A percentile compares a stretch with the other conserved stretches of the same genome.
Evolutionary conservation across 2,888 invertebrate species (phyloP).

Genomic region (Sinhomidia bicolor): DNA sequence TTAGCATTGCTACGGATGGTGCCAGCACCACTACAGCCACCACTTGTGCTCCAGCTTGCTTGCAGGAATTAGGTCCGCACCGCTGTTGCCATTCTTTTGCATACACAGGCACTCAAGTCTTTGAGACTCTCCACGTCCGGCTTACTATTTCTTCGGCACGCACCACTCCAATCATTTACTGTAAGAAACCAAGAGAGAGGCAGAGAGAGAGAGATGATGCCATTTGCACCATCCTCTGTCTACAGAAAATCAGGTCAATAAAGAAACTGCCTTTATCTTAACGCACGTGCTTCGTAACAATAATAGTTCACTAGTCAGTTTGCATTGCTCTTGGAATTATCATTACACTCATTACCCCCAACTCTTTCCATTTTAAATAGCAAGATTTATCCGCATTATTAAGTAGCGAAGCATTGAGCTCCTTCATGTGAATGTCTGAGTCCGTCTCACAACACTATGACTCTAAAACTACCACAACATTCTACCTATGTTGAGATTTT

Average conservation of each 20-base stretch:
- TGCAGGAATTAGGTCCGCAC: neutral
- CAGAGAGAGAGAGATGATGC: neutral
- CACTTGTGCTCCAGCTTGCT: neutral
- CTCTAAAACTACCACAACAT: no score
- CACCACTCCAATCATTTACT: constrained; percentile 1
- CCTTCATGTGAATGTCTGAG: no score
- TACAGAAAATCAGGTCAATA: constrained; percentile 50
- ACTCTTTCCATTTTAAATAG: neutral
- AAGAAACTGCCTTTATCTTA: neutral
- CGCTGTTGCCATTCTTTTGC: neutral
- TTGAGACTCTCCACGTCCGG: neutral
- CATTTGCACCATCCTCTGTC: neutral
- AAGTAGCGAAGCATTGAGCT: no score
- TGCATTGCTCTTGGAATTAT: neutral
- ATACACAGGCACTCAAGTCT: no score
- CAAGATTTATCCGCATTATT: neutral
- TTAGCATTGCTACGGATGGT: no score
- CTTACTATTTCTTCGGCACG: neutral
- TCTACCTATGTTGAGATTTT: no score
- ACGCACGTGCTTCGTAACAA: neutral
- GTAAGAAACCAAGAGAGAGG: neutral
- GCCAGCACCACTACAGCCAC: neutral
- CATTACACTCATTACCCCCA: constrained; percentile 13
- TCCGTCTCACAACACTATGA: no score
- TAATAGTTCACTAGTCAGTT: constrained; percentile 4